Percentiles rank a stretch among this genome's conserved stretches.
Conservation (phyloP, 2,113 vertebrate species). For the Thymallus thymallus region DNA sequence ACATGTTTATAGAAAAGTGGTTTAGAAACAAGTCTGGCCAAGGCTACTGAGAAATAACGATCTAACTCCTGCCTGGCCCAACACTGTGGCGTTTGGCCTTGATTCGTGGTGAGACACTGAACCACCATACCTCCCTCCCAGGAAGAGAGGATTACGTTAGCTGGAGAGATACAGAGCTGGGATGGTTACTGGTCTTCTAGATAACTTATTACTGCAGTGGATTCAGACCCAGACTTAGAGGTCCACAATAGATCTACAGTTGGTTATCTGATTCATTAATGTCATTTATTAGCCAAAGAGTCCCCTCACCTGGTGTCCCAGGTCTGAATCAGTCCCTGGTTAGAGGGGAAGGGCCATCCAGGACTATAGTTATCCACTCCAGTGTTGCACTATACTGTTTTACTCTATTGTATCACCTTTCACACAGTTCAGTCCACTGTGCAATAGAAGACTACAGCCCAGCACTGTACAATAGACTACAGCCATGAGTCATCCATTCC, state of each 20-base stretch:
- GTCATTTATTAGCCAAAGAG: not conserved
- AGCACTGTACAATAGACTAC: constrained; percentile 6
- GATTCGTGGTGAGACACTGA: constrained; percentile 43
- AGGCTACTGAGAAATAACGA: constrained; percentile 33
- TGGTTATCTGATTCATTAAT: not conserved
- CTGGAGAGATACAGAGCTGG: constrained; percentile 22
- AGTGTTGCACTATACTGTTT: not conserved
- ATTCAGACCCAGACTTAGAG: not conserved
- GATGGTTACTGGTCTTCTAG: not conserved
- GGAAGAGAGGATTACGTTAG: constrained; percentile 28
- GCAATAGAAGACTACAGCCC: not conserved
- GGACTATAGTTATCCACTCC: not conserved
- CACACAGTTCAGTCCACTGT: constrained; percentile 1
- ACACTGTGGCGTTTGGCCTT: constrained; percentile 38
- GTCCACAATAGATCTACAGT: not conserved
- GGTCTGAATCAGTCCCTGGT: not conserved
- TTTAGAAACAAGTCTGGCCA: constrained; percentile 45
- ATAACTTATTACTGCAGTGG: not conserved
- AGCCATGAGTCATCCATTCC: constrained; percentile 27
- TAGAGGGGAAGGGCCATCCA: not conserved
- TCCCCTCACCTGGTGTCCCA: not conserved
- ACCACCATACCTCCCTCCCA: constrained; percentile 19
- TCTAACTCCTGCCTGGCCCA: constrained; percentile 12
- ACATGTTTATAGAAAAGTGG: constrained; percentile 42
- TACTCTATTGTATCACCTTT: not conserved